Base-by-base conservation (phyloP, 2,888 invertebrate genomes). In the Spialia ferax region DNA sequence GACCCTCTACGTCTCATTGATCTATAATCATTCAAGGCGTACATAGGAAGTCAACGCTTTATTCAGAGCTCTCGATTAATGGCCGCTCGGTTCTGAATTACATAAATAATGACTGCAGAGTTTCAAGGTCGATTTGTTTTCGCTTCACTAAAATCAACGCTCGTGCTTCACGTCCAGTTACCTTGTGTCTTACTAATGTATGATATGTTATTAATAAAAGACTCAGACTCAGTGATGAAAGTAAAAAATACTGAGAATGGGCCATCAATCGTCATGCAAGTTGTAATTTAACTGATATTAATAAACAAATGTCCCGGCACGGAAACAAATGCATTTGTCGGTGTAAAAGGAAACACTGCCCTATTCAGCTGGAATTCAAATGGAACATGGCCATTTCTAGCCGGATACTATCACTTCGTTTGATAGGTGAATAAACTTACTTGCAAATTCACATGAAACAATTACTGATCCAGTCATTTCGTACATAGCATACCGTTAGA, bases 1-100 rank as follows among this genome's bases (percentile, higher is more conserved):
- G 81, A 81, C 71, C 80, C 72, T 15, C 45, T 61, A 35, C 67
- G 61, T 67, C 67, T 42, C 62, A 23, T 23, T 61, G 60, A 35
- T 70, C 68, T 68, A 48, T 56, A 68, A 63, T 55, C 56, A 42
- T 68, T 68, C 50, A 60, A 55, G 54, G 59, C 65, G 38, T 29
- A 42, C 57, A 60, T 35, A 42, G 59, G 66, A 66, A 66, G 60
- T 66, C 54, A 66, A 45, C 66, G 42, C 45, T 52, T 26, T 22
- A 32, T 42, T 55, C 55, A 23, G 56, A 56, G 68, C 52, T 68
- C 62, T 68, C 56, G 20, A 68, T 68, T 38, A 42, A 68, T 68
- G 62, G 67, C 35, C 50, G 26, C 56, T 26, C 15, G 23, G 23
- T 26, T 57, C 62, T 68, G 63, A 54, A 67, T 64, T 69, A 70